Evolutionary conservation across 2,797 vertebrate species (phyloP), one percentile per base, ranked within the genome.

Genomic region (Mico argentatus): DNA sequence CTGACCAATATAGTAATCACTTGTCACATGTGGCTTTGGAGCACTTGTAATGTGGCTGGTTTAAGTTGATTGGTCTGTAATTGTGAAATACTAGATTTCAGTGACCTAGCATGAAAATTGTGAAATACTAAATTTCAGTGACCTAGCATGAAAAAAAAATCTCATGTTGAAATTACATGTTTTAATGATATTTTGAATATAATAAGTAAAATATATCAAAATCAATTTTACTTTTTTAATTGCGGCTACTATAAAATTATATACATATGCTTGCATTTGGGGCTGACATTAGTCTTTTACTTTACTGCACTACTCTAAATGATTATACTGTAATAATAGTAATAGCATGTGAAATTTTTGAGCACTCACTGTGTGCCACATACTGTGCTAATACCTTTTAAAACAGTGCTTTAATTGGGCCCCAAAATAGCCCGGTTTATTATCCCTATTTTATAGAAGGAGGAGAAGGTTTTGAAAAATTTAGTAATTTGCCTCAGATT

Each of bases 191-290:
- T 80, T 97, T 88, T 91, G 48, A 33, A 86, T 64, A 90, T 93
- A 52, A 2, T 84, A 96, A 87, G 36, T 91, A 76, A 92, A 97
- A 94, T 92, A 36, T 59, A 76, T 89, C 80, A 67, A 89, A 95
- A 75, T 76, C 67, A 83, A 73, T 88, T 95, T 96, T n/a, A 80
- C n/a, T 86, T 96, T 90, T 90, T 41, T 87, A 95, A 59, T 92
- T 92, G 73, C 87, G 61, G 41, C 44, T 72, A 83, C 33, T 93
- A 12, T 95, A 59, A 94, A 94, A 95, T 90, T 85, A 67, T 4
- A 39, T 86, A 50, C 33, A 9, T 88, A 72, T 10, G 5, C 22
- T 93, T 95, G 50, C 46, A 55, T 85, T 75, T 94, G 59, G 36
- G 46, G 36, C 20, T 76, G 17, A 61, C 13, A 24, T 92, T 80